Conservation (phyloP, 2,888 invertebrate genomes). For the Hyposoter didymator region DNA sequence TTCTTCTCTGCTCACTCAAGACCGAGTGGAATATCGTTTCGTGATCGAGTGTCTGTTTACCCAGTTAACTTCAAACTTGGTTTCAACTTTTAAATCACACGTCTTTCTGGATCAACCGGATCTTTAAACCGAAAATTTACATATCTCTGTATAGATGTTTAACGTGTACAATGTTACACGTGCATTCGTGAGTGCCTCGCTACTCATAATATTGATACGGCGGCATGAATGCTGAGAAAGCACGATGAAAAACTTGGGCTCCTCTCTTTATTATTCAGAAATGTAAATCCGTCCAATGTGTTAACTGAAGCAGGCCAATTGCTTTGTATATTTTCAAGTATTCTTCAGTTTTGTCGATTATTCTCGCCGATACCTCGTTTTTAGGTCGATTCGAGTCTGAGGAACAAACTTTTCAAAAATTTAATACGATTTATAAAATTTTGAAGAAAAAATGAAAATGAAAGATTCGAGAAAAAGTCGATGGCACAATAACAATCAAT, state of each 20-base stretch:
- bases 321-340: neutral
- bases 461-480: neutral
- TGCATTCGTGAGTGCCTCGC: slow-evolving; percentile 2
- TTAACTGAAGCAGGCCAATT: neutral
- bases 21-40: slow-evolving; percentile 76
- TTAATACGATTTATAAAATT: neutral
- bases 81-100: slow-evolving; percentile 46
- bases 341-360: neutral
- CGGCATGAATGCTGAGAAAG: neutral
- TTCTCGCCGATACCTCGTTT: neutral
- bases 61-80: slow-evolving; percentile 71
- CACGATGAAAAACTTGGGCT: neutral
- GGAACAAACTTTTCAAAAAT: neutral
- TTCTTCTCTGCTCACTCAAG: slow-evolving; percentile 60
- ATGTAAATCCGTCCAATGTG: neutral
- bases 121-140: slow-evolving; percentile 61
- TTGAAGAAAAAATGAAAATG: neutral
- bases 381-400: neutral
- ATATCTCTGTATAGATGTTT: neutral
- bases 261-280: neutral
- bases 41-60: slow-evolving; percentile 76
- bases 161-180: neutral
- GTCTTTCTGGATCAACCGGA: slow-evolving; percentile 68
- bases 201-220: slow-evolving; percentile 17
- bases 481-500: slow-evolving; percentile 36